Base-by-base conservation (phyloP, 2,888 invertebrate genomes). In the Corythucha ciliata region DNA sequence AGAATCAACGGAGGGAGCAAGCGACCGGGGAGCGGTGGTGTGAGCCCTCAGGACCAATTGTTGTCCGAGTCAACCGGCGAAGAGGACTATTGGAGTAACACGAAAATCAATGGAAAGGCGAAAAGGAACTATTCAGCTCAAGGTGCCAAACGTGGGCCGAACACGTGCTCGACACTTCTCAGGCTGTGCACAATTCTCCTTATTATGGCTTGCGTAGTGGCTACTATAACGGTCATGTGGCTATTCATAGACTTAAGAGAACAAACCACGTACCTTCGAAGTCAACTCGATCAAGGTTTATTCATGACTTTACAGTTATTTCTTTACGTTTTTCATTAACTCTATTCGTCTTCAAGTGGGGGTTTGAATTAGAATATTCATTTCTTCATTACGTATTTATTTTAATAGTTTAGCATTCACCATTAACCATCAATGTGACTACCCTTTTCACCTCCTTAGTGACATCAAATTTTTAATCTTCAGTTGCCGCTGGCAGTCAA, bases 261-360 rank as follows among this genome's bases (percentile, higher is more conserved):
- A 60, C 80, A 80, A 66, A 76, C 79, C 53, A 76, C 76, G 33
- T 76, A 76, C 32, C 72, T 80, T 21, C 71, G 79, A 58, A 73
- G 72, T 55, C 78, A 80, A 65, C 73, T 80, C 69, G 78, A 80
- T 62, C 74, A 77, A 79, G 80, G 80, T 80, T n/a, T n/a, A n/a
- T n/a, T n/a, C n/a, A n/a, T n/a, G n/a, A n/a, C n/a, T n/a, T n/a
- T n/a, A n/a, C n/a, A n/a, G 40, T 39, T 12, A 21, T 39, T 39
- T 18, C 40, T 18, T 39, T 6, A 20, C 22, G 21, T 16, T 4
- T 39, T 39, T 39, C 20, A 18, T 39, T 8, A 10, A 29, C 8
- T n/a, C 8, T 29, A n/a, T 10, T 29, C 8, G 29, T 29, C 8
- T 10, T n/a, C 8, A 29, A 29, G 29, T 26, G 21, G 26, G 18